These are phyloP conservation scores for Desmodus rotundus DNA, from an alignment of 2,113 vertebrate species.

Conservation along the genomic window DNA sequence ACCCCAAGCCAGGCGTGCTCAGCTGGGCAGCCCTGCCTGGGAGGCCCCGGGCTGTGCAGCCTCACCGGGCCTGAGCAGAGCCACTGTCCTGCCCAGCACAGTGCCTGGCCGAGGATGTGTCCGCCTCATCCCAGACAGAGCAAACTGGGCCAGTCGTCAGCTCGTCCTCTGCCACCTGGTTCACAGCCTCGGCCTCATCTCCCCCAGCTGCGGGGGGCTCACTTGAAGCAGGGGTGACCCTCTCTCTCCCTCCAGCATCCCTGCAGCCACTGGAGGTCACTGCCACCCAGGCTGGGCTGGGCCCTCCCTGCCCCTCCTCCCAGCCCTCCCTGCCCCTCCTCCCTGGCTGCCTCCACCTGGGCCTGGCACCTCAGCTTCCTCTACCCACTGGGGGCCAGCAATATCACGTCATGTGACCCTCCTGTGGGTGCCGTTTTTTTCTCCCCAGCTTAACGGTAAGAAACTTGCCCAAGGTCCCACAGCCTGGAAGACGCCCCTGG, in stretches of 20 bases:
- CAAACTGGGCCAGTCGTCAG: fast-evolving
- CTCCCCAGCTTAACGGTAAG: neutral
- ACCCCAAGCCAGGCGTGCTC: too few relatives aligned
- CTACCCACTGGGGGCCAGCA: fast-evolving
- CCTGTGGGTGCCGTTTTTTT: too few relatives aligned
- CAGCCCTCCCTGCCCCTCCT: too few relatives aligned
- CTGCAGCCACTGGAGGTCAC: neutral
- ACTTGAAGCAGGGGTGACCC: fast-evolving
- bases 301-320: neutral
- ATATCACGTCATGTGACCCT: fast-evolving
- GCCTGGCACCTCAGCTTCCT: neutral
- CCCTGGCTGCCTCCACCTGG: fast-evolving
- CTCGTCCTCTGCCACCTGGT: fast-evolving
- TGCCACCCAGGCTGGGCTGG: neutral
- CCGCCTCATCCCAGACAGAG: neutral
- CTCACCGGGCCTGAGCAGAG: fast-evolving
- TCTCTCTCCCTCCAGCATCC: neutral
- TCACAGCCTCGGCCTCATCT: too few relatives aligned
- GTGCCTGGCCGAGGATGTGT: too few relatives aligned
- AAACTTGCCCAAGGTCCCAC: neutral
- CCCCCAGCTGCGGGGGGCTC: neutral
- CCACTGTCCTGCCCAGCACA: neutral
- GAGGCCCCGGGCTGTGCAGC: neutral
- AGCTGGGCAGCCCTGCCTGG: neutral
- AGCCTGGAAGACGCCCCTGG: neutral